These are phyloP conservation scores for Anguilla megastoma DNA, from an alignment of 2,797 vertebrate genomes.

Conservation along the genomic window DNA sequence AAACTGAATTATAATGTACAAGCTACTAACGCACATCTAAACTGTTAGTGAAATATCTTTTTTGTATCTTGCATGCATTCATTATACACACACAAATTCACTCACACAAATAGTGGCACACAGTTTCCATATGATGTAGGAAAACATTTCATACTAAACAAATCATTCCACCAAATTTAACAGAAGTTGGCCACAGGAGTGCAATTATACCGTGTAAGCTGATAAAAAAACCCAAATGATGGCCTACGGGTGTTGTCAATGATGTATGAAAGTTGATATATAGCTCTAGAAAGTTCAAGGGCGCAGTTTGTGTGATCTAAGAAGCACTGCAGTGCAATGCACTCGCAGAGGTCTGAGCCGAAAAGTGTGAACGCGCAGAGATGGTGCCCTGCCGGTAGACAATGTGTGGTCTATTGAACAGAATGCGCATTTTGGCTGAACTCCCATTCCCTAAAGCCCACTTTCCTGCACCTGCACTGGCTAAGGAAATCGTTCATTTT, in stretches of 20 bases:
- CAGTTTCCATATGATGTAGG: background rate
- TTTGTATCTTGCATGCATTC: background rate
- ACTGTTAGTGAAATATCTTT: background rate
- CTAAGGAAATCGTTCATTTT: constrained; percentile 91
- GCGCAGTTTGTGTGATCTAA: constrained; percentile 45
- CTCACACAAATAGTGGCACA: background rate
- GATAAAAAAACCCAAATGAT: background rate
- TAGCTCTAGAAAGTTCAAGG: background rate
- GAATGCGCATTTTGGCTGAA: constrained; percentile 78
- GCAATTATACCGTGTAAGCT: background rate
- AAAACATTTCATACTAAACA: background rate
- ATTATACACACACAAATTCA: background rate
- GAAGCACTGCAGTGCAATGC: constrained; percentile 77
- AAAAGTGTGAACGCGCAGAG: constrained; percentile 75
- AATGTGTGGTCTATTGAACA: constrained; percentile 95
- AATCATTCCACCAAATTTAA: background rate
- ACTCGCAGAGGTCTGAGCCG: constrained; percentile 69
- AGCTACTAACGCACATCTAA: background rate
- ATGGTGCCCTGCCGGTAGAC: constrained; percentile 91
- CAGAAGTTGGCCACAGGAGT: background rate
- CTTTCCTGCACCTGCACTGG: constrained; percentile 92
- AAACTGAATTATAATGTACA: background rate
- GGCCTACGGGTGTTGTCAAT: background rate
- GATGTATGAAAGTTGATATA: background rate
- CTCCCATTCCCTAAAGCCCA: constrained; percentile 65